These are phyloP conservation scores for Hirundichthys speculiger DNA, from an alignment of 2,113 vertebrate species.

Conservation along the genomic window DNA sequence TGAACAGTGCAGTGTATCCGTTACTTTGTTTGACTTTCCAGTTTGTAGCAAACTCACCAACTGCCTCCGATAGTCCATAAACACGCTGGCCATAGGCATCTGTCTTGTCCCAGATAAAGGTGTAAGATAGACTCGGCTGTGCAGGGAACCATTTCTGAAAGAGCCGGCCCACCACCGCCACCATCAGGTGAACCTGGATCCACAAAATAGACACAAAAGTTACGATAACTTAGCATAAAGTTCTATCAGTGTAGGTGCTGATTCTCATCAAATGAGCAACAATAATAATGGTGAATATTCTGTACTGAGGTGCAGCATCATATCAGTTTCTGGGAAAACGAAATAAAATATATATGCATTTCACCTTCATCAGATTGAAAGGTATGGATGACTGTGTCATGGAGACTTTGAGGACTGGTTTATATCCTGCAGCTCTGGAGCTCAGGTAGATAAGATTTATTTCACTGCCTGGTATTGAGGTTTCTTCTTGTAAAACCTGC, in stretches of 20 bases:
- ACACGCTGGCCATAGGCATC: constrained; percentile 97
- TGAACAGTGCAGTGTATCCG: background rate
- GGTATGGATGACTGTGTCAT: constrained; percentile 95
- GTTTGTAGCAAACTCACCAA: constrained; percentile 90
- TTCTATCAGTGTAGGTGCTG: background rate
- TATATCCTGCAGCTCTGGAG: constrained; percentile 94
- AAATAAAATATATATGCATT: background rate
- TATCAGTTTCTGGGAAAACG: background rate
- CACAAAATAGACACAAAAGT: constrained; percentile 1
- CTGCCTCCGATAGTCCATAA: constrained; percentile 94
- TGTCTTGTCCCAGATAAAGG: constrained; percentile 99
- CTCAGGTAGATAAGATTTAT: constrained; percentile 93
- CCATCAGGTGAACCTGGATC: constrained; percentile 92
- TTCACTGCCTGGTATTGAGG: constrained; percentile 93
- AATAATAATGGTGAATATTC: background rate
- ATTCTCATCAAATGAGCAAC: background rate
- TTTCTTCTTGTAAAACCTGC: constrained; percentile 97
- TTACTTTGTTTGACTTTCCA: too few species aligned
- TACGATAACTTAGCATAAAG: background rate
- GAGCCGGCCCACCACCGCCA: constrained; percentile 95
- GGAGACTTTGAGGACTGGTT: constrained; percentile 94
- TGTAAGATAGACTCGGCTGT: constrained; percentile 95
- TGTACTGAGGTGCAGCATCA: background rate
- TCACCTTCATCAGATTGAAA: constrained; percentile 95
- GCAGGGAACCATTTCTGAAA: constrained; percentile 99